Evolutionary conservation across 2,797 vertebrate species (phyloP), one percentile per base, ranked within the genome.

Genomic region (Chaetophractus vellerosus): DNA sequence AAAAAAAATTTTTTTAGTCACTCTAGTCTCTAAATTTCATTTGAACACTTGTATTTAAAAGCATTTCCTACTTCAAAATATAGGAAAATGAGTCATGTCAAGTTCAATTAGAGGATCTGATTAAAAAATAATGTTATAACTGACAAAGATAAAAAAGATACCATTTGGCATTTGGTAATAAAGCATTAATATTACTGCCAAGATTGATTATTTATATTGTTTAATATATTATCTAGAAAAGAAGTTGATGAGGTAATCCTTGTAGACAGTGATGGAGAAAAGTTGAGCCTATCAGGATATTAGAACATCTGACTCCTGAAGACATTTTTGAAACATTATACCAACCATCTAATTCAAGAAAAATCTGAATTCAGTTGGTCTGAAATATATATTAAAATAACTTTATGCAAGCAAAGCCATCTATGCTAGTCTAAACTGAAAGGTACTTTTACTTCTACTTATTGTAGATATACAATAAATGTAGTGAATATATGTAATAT

Each of bases 321-420:
- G 96, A 98, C 96, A 98, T 98, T 98, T 97, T 92, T 97, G 63
- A 96, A 97, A 94, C 95, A 98, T 96, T 97, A 98, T 92, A 97
- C 96, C 97, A 98, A 93, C 86, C 74, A 92, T 95, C 90, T 95
- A 96, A 90, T 92, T 93, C 63, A 90, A 97, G 92, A 98, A 97
- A 91, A 96, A 94, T 85, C 57, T 36, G 2, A 97, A 93, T 59
- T 93, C 82, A 96, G 89, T 84, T 96, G 93, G 88, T 96, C 96
- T 93, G 97, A 92, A 98, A 89, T 63, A 55, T 55, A 95, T 91
- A 91, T 71, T 91, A 2, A 92, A 96, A 97, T 84, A 96, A 97
- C 41, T 95, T 16, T 41, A 93, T 90, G 91, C 50, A 96, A 97
- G 91, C 50, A 96, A 97, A 96, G 93, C 91, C 90, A 96, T 96